Evolutionary conservation across 2,797 vertebrate species (phyloP).

Genomic region (Rhynchonycteris naso): DNA sequence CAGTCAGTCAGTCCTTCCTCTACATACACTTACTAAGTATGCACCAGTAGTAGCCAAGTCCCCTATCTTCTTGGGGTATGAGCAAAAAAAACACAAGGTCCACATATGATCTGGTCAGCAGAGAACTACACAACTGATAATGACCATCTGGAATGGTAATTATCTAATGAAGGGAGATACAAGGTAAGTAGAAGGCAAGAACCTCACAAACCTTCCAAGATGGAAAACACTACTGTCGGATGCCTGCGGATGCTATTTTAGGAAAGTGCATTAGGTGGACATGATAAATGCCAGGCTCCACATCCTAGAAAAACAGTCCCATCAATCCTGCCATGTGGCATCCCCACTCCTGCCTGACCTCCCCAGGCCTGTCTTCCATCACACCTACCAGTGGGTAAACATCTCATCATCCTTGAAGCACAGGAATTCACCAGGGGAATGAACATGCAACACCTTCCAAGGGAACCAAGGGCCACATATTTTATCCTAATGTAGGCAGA

Average conservation of each 20-base stretch:
- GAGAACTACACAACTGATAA: neutral
- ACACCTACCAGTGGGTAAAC: slow-evolving; percentile 79
- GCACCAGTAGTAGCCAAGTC: neutral
- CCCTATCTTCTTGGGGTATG: neutral
- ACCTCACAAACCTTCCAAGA: neutral
- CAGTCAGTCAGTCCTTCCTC: neutral
- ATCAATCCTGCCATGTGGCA: neutral
- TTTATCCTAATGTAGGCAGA: slow-evolving; percentile 88
- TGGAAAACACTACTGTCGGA: neutral
- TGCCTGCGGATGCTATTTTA: neutral
- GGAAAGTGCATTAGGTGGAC: neutral
- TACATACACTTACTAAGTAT: too few relatives aligned
- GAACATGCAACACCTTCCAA: slow-evolving; percentile 76
- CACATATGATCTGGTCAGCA: neutral
- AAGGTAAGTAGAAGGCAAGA: neutral
- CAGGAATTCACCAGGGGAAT: slow-evolving; percentile 81
- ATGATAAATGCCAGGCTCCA: slow-evolving; percentile 14
- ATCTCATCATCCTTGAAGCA: slow-evolving; percentile 52
- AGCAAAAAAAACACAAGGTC: neutral
- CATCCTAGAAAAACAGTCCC: neutral
- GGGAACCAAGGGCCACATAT: slow-evolving; percentile 77
- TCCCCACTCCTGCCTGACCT: slow-evolving; percentile 17
- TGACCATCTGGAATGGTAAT: neutral
- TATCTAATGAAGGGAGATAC: neutral
- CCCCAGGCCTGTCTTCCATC: slow-evolving; percentile 80